Evolutionary conservation across 2,797 vertebrate species (phyloP).

Genomic region (Columba guinea): DNA sequence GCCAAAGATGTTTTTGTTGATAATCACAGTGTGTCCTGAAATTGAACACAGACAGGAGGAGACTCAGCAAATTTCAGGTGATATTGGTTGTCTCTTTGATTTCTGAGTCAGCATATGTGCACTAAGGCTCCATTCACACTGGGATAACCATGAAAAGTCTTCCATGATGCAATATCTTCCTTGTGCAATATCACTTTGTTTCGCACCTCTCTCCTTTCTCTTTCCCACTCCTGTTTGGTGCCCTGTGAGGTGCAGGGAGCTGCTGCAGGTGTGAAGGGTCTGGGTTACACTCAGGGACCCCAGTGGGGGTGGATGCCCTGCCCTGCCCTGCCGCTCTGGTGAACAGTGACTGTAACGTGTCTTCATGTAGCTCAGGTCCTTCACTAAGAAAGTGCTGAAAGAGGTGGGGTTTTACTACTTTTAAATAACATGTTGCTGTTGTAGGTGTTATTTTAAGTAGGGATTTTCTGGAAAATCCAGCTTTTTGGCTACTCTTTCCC

Average conservation of each 20-base stretch:
- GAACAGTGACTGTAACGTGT: neutral
- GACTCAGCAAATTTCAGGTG: neutral
- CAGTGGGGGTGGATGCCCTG: neutral
- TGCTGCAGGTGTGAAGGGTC: neutral
- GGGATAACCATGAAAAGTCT: neutral
- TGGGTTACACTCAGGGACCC: accelerated
- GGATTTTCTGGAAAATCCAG: too few relatives aligned
- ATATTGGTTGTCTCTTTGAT: neutral
- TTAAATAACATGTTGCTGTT: too few relatives aligned
- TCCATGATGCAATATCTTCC: neutral
- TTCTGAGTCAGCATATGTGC: neutral
- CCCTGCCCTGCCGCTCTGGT: neutral
- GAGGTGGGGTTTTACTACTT: too few relatives aligned
- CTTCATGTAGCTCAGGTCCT: neutral
- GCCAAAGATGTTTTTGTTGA: neutral
- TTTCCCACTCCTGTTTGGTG: too few relatives aligned
- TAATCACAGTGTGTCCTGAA: neutral
- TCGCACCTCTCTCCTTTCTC: neutral
- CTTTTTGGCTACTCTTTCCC: too few relatives aligned
- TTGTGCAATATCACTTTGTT: accelerated
- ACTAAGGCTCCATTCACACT: neutral
- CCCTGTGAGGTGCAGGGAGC: too few relatives aligned
- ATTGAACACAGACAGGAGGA: neutral
- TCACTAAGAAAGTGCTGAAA: neutral
- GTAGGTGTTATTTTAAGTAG: too few relatives aligned